Evolutionary conservation across 2,113 vertebrate genomes (phyloP).

Genomic region (Craseonycteris thonglongyai): DNA sequence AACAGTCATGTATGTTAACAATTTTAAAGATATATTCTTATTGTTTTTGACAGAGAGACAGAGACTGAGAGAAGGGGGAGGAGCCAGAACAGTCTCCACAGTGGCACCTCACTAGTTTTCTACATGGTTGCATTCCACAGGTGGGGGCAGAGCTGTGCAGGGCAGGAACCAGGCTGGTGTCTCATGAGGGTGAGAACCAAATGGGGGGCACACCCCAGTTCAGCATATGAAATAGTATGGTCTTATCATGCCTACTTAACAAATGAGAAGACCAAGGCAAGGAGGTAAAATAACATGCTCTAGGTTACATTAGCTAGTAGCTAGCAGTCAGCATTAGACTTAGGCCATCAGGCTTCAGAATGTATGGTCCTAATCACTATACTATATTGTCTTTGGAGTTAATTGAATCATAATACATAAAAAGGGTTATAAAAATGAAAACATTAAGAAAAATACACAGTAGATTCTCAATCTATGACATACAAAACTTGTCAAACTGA

Average conservation of each 20-base stretch:
- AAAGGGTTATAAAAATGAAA: slow-evolving; percentile 1
- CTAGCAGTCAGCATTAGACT: not conserved
- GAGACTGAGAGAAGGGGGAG: no score
- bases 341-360: not conserved
- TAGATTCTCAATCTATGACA: not conserved
- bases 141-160: no score
- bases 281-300: not conserved
- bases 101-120: no score
- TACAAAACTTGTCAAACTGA: not conserved
- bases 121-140: no score
- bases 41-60: no score
- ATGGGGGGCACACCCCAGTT: no score
- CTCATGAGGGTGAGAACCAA: no score
- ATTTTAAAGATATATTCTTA: no score
- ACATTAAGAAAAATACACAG: not conserved
- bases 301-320: not conserved
- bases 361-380: not conserved
- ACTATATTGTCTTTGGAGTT: not conserved
- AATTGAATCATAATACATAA: not conserved
- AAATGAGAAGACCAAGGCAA: not conserved
- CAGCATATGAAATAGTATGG: not conserved
- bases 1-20: not conserved
- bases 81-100: no score
- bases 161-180: no score
- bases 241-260: not conserved